These are phyloP conservation scores for Rutilus rutilus DNA, from an alignment of 2,113 vertebrate species.

Conservation along the genomic window DNA sequence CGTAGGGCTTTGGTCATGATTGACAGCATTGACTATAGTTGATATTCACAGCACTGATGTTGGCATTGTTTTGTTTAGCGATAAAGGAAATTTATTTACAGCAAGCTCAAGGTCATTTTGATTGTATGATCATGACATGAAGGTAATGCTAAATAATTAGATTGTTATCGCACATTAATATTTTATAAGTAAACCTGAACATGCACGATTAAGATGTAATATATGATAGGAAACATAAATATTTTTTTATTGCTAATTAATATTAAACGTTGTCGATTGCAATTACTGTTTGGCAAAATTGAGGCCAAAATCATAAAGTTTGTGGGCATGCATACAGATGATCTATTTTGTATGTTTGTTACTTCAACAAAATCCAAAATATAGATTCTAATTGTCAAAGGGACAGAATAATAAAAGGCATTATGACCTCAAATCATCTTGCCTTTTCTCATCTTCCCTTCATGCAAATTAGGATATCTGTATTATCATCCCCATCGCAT, in stretches of 20 bases:
- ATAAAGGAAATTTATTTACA: too few relatives aligned
- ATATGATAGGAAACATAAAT: neutral
- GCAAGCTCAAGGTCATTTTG: neutral
- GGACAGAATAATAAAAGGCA: conserved; percentile 1
- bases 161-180: neutral
- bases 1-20: neutral
- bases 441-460: conserved; percentile 26
- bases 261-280: neutral
- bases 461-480: conserved; percentile 21
- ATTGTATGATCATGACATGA: neutral
- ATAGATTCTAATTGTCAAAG: conserved; percentile 22
- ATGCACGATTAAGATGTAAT: neutral
- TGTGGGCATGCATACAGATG: neutral
- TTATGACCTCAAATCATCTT: conserved; percentile 25
- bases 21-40: neutral
- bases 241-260: neutral
- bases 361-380: neutral
- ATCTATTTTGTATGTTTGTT: neutral
- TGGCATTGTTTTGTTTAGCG: neutral
- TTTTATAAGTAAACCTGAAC: neutral
- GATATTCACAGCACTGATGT: neutral
- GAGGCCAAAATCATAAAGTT: too few relatives aligned
- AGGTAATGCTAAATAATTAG: neutral
- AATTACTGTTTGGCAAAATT: too few relatives aligned
- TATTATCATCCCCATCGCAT: neutral